These are phyloP conservation scores for Babylonia areolata DNA, from an alignment of 1,140 invertebrate genomes.

Conservation along the genomic window DNA sequence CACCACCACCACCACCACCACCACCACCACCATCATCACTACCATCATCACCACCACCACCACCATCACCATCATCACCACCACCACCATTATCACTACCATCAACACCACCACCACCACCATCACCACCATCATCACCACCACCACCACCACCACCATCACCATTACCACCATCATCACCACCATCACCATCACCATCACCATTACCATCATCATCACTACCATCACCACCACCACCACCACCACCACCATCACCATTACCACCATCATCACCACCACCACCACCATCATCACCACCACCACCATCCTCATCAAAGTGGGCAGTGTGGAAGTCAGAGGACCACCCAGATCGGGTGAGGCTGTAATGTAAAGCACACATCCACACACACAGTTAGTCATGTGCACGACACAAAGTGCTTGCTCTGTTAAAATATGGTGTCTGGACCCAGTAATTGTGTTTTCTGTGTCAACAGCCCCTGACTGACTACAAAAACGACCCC, in stretches of 20 bases:
- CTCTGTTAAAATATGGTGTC: too few species aligned
- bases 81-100: too few species aligned
- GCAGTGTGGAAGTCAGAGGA: not conserved
- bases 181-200: not conserved
- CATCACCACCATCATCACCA: not conserved
- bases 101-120: too few species aligned
- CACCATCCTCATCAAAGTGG: too few species aligned
- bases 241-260: conserved; percentile 15
- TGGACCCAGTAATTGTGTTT: too few species aligned
- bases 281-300: conserved; percentile 10
- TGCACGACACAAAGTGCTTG: too few species aligned
- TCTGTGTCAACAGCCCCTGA: too few species aligned
- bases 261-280: conserved; percentile 4
- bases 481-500: too few species aligned
- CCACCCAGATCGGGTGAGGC: not conserved
- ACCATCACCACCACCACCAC: not conserved
- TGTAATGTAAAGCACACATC: not conserved
- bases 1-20: too few species aligned
- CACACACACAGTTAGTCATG: not conserved
- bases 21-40: conserved; percentile 6
- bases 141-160: conserved; percentile 5
- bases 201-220: conserved; percentile 15
- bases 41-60: not conserved
- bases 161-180: not conserved
- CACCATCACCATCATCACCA: not conserved